Percentiles rank a stretch among this genome's conserved stretches.
Conservation (phyloP, 2,113 vertebrate genomes). For the Calyptommatus sinebrachiatus region DNA sequence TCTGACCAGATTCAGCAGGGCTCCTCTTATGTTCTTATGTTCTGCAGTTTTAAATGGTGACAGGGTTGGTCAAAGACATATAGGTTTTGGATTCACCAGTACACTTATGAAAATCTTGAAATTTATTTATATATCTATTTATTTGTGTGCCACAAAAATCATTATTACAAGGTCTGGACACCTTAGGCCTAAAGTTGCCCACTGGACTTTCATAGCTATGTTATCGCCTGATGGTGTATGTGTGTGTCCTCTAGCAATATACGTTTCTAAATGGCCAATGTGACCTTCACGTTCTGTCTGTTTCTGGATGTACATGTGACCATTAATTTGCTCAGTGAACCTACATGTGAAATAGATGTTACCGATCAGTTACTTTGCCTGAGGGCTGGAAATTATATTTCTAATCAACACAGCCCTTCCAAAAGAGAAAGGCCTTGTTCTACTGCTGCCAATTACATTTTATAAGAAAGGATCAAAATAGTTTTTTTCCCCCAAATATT, state of each 20-base stretch:
- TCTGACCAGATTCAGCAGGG: no score
- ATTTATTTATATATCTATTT: no score
- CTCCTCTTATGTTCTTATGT: no score
- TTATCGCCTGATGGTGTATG: not conserved
- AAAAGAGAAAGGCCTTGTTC: not conserved
- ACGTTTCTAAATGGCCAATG: not conserved
- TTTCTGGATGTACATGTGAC: not conserved
- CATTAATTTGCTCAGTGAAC: not conserved
- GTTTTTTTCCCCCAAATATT: not conserved
- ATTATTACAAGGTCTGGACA: no score
- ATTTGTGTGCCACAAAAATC: no score
- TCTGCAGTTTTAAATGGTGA: not conserved
- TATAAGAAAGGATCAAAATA: not conserved
- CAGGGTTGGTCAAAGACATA: not conserved
- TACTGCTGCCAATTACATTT: not conserved
- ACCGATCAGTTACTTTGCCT: conserved; percentile 5
- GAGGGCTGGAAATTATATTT: conserved; percentile 1
- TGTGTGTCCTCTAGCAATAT: not conserved
- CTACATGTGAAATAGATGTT: not conserved
- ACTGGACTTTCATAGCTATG: no score
- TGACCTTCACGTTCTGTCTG: not conserved
- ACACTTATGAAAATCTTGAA: not conserved
- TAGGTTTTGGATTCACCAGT: not conserved
- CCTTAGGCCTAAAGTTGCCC: no score
- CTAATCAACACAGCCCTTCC: not conserved